Percentiles rank a stretch among this genome's conserved stretches.
Conservation (phyloP, 2,888 invertebrate genomes). For the Thereva nobilitata region DNA sequence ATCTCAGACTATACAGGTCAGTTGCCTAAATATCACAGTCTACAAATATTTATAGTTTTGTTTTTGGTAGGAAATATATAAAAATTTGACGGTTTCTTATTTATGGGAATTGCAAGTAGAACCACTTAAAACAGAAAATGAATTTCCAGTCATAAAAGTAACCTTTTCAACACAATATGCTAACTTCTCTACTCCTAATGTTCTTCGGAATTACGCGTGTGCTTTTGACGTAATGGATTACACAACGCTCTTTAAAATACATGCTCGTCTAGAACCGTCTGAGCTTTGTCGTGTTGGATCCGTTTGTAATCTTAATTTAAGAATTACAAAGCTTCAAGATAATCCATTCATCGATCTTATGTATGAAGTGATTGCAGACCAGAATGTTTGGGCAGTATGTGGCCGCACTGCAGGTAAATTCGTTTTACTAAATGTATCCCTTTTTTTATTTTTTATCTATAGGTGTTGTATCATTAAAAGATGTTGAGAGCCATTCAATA, state of each 20-base stretch:
- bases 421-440: constrained; percentile 11
- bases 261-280: constrained; percentile 69
- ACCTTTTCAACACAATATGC: constrained; percentile 68
- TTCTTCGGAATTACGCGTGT: constrained; percentile 64
- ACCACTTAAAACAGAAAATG: constrained; percentile 64
- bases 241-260: constrained; percentile 82
- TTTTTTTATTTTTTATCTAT: constrained; percentile 44
- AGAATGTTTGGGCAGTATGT: constrained; percentile 90
- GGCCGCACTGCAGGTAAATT: constrained; percentile 80
- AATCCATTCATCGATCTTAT: constrained; percentile 66
- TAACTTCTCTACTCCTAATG: constrained; percentile 49
- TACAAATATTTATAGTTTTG: constrained; percentile 26
- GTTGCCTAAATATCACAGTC: constrained; percentile 23
- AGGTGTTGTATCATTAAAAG: constrained; percentile 75
- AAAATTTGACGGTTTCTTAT: constrained; percentile 76
- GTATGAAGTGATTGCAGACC: constrained; percentile 93
- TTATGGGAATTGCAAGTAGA: constrained; percentile 80
- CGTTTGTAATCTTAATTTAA: constrained; percentile 80
- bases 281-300: constrained; percentile 89
- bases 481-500: constrained; percentile 71
- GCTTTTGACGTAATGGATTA: constrained; percentile 82
- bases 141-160: constrained; percentile 65
- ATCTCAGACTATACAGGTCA: constrained; percentile 64
- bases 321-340: constrained; percentile 66
- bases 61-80: constrained; percentile 66